phyloP scores from a whole-genome alignment of 2,113 vertebrate species.

The Gnathonemus longibarbis region DNA sequence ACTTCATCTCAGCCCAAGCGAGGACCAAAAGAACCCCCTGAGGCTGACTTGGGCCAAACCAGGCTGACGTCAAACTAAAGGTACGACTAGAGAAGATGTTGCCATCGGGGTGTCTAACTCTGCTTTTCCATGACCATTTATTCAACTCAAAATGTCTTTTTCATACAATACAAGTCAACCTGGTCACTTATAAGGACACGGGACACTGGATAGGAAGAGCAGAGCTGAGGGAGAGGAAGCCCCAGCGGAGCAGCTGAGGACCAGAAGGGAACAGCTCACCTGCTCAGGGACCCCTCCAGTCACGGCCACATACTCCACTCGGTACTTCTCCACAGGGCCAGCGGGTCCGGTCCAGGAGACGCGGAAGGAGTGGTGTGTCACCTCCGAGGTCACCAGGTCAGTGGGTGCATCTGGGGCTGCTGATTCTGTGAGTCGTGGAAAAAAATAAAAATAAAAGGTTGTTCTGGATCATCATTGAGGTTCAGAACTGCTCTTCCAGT shows the following conservation, averaged over 20 bases:
- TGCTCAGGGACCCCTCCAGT: slow-evolving; percentile 69
- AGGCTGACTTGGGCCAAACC: not conserved
- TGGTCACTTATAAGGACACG: not conserved
- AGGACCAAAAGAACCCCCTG: not conserved
- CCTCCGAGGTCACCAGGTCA: slow-evolving; percentile 80
- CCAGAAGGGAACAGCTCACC: slow-evolving; percentile 55
- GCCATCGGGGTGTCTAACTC: not conserved
- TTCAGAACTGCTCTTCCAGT: not conserved
- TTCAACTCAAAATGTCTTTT: not conserved
- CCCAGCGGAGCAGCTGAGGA: not conserved
- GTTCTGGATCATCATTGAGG: not conserved
- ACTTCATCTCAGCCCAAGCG: not conserved
- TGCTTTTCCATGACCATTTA: not conserved
- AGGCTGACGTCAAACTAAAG: not conserved
- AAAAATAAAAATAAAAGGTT: not conserved
- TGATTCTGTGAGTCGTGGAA: not conserved
- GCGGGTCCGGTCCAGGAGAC: slow-evolving; percentile 76
- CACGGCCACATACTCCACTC: slow-evolving; percentile 68
- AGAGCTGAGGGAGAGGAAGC: not conserved
- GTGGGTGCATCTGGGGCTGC: slow-evolving; percentile 53
- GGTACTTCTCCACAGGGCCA: slow-evolving; percentile 75
- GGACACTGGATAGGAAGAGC: not conserved
- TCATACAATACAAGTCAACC: not conserved
- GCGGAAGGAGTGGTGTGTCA: slow-evolving; percentile 79
- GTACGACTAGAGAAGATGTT: not conserved